phyloP scores from a whole-genome alignment of 2,797 vertebrate genomes.

The Valencia hispanica region DNA sequence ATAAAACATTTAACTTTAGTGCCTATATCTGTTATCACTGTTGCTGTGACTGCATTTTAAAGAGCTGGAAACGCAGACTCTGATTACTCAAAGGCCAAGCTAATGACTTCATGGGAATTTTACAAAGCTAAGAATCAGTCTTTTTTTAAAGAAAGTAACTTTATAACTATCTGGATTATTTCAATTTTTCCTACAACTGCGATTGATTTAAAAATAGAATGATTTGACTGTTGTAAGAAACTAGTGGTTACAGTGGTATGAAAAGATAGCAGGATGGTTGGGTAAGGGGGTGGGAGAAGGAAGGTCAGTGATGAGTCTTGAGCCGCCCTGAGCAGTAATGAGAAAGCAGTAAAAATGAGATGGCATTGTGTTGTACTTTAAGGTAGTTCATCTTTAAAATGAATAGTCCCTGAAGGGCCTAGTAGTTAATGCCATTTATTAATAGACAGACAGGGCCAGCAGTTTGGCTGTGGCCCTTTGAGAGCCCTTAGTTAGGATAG shows the following conservation, averaged over 20 bases:
- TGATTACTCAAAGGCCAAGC: slow-evolving; percentile 57
- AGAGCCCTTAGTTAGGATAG: slow-evolving; percentile 83
- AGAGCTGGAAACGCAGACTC: slow-evolving; percentile 60
- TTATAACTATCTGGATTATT: slow-evolving; percentile 65
- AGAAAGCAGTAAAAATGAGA: slow-evolving; percentile 84
- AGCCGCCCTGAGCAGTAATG: slow-evolving; percentile 81
- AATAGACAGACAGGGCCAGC: slow-evolving; percentile 85
- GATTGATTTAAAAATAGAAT: slow-evolving; percentile 68
- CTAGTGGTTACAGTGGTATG: slow-evolving; percentile 55
- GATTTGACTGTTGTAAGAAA: slow-evolving; percentile 30
- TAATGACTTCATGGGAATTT: slow-evolving; percentile 53
- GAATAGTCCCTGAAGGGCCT: slow-evolving; percentile 84
- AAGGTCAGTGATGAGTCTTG: slow-evolving; percentile 67
- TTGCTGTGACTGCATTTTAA: slow-evolving; percentile 57
- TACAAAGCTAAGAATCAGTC: slow-evolving; percentile 71
- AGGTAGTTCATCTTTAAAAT: slow-evolving; percentile 88
- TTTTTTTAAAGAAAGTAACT: slow-evolving; percentile 60
- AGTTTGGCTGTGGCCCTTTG: slow-evolving; percentile 79
- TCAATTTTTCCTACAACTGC: slow-evolving; percentile 75
- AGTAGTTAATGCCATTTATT: slow-evolving; percentile 89
- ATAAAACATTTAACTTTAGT: slow-evolving; percentile 72
- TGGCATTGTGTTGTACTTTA: slow-evolving; percentile 84
- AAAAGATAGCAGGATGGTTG: slow-evolving; percentile 52
- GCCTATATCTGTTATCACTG: slow-evolving; percentile 71
- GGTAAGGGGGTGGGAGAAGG: slow-evolving; percentile 51